Base-by-base conservation (phyloP, 1,140 invertebrate genomes). In the Aphelenchoides avenae region DNA sequence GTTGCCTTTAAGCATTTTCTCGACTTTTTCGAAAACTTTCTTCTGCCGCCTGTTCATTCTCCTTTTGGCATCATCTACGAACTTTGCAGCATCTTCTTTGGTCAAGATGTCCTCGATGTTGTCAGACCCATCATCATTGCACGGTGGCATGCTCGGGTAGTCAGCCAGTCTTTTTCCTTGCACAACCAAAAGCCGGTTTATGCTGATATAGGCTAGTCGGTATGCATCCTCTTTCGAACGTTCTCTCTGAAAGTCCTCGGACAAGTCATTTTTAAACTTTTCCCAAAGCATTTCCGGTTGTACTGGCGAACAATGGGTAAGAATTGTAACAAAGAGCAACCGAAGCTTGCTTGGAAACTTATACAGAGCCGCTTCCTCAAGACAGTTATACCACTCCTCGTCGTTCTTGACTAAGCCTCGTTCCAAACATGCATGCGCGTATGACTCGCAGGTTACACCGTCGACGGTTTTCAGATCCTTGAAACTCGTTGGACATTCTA, bases 311-410 rank as follows among this genome's bases (percentile, higher is more conserved):
- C 57, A 57, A 49, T 58, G 22, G 5, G 48, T 1, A 22, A 58
- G 48, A 46, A 58, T 58, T 6, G 15, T 64, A 2, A 31, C 61
- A 64, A 58, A 58, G 18, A 58, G 34, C 29, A 31, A n/a, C 64
- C 57, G 61, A 18, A 58, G 24, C 13, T 3, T 29, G 30, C 5
- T 7, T 0, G 57, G 57, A 4, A 61, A n/a, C 52, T 58, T 61
- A 64, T 11, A 58, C 20, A 2, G 6, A 0, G 4, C 37, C 29
- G 57, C 59, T 48, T 58, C 57, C 5, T 4, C 26, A 7, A 57
- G 22, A 57, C 55, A 57, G 3, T 61, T 37, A 31, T 31, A 34
- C 52, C 52, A 55, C 57, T 55, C 52, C 1, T 55, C 52, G 57
- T 55, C 52, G 27, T 55, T 31, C 57, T 59, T 18, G 7, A 60